Conservation (phyloP, 1,140 invertebrate genomes). For the Drosophila elegans region DNA sequence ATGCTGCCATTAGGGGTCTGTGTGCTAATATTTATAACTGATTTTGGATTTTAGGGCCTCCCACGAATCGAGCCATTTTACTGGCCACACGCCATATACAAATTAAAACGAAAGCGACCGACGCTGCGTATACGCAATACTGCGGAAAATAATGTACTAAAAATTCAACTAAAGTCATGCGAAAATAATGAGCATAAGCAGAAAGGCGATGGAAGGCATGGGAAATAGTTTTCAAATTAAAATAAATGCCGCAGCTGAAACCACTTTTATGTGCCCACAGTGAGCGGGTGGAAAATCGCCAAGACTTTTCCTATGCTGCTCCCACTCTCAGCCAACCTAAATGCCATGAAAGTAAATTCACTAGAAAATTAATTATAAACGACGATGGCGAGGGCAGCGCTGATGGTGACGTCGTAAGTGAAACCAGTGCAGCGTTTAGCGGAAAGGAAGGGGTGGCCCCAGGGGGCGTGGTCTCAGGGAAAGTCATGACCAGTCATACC, state of each 20-base stretch:
- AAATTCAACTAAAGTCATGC: constrained; percentile 77
- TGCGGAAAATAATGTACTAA: constrained; percentile 65
- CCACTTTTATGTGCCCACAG: constrained; percentile 75
- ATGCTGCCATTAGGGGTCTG: constrained; percentile 64
- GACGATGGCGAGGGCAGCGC: constrained; percentile 41
- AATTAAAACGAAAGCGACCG: constrained; percentile 70
- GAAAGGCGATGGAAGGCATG: constrained; percentile 5
- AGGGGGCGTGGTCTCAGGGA: background rate
- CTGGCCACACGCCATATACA: constrained; percentile 66
- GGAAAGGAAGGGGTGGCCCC: constrained; percentile 15
- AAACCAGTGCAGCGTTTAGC: constrained; percentile 68
- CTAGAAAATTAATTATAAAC: constrained; percentile 83
- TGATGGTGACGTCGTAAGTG: constrained; percentile 34
- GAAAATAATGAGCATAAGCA: constrained; percentile 76
- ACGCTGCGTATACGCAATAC: constrained; percentile 76
- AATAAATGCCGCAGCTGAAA: constrained; percentile 80
- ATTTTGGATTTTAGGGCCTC: constrained; percentile 40
- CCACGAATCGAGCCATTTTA: constrained; percentile 6
- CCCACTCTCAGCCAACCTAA: constrained; percentile 66
- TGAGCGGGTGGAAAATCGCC: background rate
- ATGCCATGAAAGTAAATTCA: constrained; percentile 82
- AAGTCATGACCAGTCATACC: constrained; percentile 54
- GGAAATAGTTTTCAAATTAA: constrained; percentile 83
- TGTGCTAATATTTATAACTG: constrained; percentile 70
- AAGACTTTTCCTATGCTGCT: constrained; percentile 20